A percentile compares a stretch with the other conserved stretches of the same genome.
phyloP scores from a whole-genome alignment of 2,797 vertebrate genomes.

The Chelidonichthys spinosus region DNA sequence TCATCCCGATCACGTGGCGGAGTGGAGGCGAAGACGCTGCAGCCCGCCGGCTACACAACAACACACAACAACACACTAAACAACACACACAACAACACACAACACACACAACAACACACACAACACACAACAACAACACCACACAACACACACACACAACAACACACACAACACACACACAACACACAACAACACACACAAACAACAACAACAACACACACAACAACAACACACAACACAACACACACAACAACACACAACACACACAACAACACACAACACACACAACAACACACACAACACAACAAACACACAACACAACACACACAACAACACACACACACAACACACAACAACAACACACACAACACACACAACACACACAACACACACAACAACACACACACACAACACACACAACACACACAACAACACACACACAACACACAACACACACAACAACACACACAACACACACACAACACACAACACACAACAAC shows the following conservation, averaged over 20 bases:
- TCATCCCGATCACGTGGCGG: constrained; percentile 26
- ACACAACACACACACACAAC: constrained; percentile 21
- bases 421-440: constrained; percentile 50
- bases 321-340: constrained; percentile 50
- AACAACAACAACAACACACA: constrained; percentile 47
- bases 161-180: constrained; percentile 44
- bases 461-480: too few species aligned
- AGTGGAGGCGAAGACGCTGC: background rate
- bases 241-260: too few species aligned
- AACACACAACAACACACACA: background rate
- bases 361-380: too few species aligned
- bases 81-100: too few species aligned
- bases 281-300: background rate
- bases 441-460: background rate
- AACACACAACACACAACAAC: constrained; percentile 41
- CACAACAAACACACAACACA: too few species aligned
- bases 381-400: constrained; percentile 40
- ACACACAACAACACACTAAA: constrained; percentile 27
- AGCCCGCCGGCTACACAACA: constrained; percentile 24
- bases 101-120: constrained; percentile 21
- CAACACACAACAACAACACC: constrained; percentile 31
- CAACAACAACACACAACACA: background rate
- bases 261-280: constrained; percentile 47
- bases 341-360: too few species aligned
- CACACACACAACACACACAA: too few species aligned